These are phyloP conservation scores for Semotilus atromaculatus DNA, from an alignment of 2,797 vertebrate species.

Conservation along the genomic window DNA sequence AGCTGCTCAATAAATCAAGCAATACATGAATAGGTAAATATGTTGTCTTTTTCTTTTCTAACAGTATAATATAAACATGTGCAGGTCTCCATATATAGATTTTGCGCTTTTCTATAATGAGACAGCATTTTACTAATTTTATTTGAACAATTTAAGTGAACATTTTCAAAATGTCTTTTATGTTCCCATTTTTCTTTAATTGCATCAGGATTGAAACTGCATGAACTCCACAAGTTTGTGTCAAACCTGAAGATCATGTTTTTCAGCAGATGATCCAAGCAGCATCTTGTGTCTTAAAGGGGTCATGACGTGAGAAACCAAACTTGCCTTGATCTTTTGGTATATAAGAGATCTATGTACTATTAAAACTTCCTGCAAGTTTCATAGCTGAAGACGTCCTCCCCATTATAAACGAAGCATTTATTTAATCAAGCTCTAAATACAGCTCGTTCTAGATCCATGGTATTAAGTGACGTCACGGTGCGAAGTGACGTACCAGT, in stretches of 20 bases:
- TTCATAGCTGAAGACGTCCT: no score
- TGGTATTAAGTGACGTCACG: no score
- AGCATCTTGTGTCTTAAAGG: not conserved
- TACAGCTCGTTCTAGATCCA: no score
- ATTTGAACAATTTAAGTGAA: not conserved
- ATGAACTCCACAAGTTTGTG: not conserved
- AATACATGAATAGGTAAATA: not conserved
- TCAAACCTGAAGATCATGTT: not conserved
- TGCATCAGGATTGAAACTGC: not conserved
- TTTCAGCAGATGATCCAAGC: not conserved
- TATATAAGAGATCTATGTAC: no score
- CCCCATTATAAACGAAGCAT: no score
- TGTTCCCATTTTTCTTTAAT: not conserved
- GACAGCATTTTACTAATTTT: not conserved
- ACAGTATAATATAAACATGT: not conserved
- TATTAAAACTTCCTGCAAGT: no score
- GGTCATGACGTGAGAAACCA: no score
- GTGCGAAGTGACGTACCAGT: no score
- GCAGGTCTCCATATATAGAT: not conserved
- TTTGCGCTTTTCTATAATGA: not conserved
- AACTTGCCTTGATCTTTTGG: no score
- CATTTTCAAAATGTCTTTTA: not conserved
- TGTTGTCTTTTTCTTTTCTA: not conserved
- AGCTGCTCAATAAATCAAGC: constrained; percentile 4
- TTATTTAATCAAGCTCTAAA: no score